Evolutionary conservation across 1,140 invertebrate species (phyloP).

Genomic region (Cardiocondyla obscurior): DNA sequence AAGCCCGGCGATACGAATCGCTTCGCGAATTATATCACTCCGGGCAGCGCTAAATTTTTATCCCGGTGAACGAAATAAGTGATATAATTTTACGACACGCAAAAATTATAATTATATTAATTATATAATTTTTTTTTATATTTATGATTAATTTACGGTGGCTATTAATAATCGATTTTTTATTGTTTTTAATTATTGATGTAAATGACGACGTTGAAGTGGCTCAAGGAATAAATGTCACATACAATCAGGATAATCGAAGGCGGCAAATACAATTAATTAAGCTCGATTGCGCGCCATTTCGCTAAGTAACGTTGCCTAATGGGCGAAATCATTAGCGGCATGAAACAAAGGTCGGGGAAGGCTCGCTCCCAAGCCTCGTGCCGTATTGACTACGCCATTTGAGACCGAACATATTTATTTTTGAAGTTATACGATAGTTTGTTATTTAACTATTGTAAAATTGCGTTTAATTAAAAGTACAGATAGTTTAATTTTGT

Average conservation of each 20-base stretch:
- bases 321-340: constrained; percentile 73
- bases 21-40: not conserved
- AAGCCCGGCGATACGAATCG: not conserved
- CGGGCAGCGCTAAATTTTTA: not conserved
- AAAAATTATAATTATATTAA: not conserved
- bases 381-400: constrained; percentile 16
- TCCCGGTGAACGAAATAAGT: not conserved
- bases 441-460: too few relatives aligned
- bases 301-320: constrained; percentile 62
- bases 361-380: not conserved
- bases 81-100: not conserved
- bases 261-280: constrained; percentile 69
- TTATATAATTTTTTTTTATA: not conserved
- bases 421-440: constrained; percentile 36
- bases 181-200: not conserved
- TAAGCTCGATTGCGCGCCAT: constrained; percentile 64
- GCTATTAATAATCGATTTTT: not conserved
- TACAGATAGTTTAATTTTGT: too few relatives aligned
- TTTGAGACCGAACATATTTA: constrained; percentile 45
- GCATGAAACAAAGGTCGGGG: constrained; percentile 57
- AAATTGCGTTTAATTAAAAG: too few relatives aligned
- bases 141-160: not conserved
- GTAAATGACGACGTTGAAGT: not conserved
- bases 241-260: constrained; percentile 62
- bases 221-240: not conserved